A percentile compares a stretch with the other conserved stretches of the same genome.
These are phyloP conservation scores for Dromococcyx pavoninus DNA, from an alignment of 2,797 vertebrate genomes.

Conservation along the genomic window DNA sequence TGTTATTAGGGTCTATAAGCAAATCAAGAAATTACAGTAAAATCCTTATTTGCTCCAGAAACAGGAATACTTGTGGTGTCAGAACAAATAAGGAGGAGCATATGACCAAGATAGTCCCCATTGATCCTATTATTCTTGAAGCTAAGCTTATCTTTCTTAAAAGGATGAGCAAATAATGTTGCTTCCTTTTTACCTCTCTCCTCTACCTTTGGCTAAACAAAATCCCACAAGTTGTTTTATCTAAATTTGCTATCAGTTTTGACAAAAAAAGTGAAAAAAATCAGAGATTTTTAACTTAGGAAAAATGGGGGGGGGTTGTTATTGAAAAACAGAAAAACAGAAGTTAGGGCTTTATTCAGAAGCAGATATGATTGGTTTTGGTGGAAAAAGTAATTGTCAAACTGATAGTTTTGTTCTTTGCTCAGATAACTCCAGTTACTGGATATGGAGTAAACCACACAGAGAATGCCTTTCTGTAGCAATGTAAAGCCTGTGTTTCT, in stretches of 20 bases:
- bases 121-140: not conserved
- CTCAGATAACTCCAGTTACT: not conserved
- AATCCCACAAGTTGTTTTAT: not conserved
- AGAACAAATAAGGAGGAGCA: not conserved
- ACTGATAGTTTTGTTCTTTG: not conserved
- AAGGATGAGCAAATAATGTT: not conserved
- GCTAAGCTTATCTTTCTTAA: not conserved
- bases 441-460: not conserved
- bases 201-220: not conserved
- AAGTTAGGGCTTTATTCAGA: not conserved
- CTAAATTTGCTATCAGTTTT: not conserved
- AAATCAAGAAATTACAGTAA: not conserved
- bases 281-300: not conserved
- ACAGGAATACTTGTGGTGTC: not conserved
- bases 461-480: not conserved
- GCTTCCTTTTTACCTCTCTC: not conserved
- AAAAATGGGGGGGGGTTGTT: not conserved
- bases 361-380: not conserved
- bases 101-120: not conserved
- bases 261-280: not conserved
- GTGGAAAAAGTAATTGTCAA: not conserved
- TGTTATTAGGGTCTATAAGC: not conserved
- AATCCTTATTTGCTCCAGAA: not conserved
- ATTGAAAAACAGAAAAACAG: not conserved
- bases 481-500: not conserved